These are phyloP conservation scores for Trachelus iudaicus DNA, from an alignment of 2,888 invertebrate genomes.

Conservation along the genomic window DNA sequence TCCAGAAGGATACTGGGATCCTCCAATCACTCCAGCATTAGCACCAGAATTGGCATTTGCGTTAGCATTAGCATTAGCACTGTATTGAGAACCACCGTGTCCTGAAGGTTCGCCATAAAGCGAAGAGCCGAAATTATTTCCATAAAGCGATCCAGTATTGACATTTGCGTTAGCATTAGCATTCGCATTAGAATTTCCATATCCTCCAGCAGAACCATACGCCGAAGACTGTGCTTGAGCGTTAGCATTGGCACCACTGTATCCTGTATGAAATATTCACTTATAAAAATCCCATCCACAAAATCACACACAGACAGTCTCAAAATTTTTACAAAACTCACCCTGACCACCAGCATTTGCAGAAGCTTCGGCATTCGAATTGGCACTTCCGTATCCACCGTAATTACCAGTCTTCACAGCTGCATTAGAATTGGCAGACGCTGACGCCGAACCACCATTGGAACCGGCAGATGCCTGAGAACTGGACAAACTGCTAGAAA, in stretches of 20 bases:
- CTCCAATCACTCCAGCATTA: neutral
- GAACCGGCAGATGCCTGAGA: conserved; percentile 38
- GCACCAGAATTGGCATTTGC: conserved; percentile 5
- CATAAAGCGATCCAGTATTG: neutral
- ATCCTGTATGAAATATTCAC: neutral
- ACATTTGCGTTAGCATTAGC: conserved; percentile 13
- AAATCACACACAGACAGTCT: neutral
- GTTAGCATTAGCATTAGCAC: conserved; percentile 25
- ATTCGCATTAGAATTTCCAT: conserved; percentile 15
- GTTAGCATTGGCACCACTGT: conserved; percentile 1
- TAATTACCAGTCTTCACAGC: conserved; percentile 22
- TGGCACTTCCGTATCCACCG: conserved; percentile 20
- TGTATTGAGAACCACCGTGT: conserved; percentile 30
- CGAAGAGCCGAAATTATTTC: neutral
- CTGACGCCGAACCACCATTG: conserved; percentile 29
- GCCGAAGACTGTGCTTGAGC: neutral
- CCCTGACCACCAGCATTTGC: conserved; percentile 21
- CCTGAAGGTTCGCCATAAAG: neutral
- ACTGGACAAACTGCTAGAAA: conserved; percentile 37
- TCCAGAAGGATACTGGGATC: neutral
- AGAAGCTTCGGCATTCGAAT: conserved; percentile 24
- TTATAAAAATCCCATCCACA: neutral
- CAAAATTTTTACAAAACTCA: neutral
- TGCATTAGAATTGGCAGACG: conserved; percentile 27
- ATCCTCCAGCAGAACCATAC: conserved; percentile 6